phyloP scores from a whole-genome alignment of 2,113 vertebrate species.

The Sciurus niger region DNA sequence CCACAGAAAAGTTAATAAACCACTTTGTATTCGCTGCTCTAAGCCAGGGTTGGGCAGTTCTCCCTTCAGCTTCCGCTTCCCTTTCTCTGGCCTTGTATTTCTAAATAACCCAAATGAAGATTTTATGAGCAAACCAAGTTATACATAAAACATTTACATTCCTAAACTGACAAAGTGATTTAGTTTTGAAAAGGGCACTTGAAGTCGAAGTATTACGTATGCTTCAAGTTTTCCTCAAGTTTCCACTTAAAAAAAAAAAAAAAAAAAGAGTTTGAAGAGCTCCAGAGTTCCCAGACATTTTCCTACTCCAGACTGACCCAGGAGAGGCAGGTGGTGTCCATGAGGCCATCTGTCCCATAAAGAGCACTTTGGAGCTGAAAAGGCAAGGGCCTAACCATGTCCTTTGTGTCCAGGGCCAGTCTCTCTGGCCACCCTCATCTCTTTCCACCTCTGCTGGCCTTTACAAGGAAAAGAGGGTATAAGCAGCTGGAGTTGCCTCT shows the following conservation, averaged over 20 bases:
- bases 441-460: neutral
- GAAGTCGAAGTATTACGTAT: conserved; percentile 29
- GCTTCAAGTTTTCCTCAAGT: conserved; percentile 67
- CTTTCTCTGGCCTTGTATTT: conserved; percentile 47
- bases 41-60: neutral
- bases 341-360: neutral
- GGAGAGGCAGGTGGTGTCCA: neutral
- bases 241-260: conserved; percentile 32
- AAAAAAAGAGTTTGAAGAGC: conserved; percentile 15
- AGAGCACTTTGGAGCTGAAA: neutral
- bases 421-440: too few species aligned
- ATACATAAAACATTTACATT: conserved; percentile 66
- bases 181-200: conserved; percentile 62
- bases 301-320: neutral
- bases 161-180: conserved; percentile 74
- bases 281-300: conserved; percentile 22
- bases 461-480: neutral
- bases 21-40: neutral
- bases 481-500: neutral
- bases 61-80: neutral
- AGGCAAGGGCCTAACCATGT: rapidly evolving
- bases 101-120: conserved; percentile 54
- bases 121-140: conserved; percentile 63
- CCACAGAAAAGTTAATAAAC: neutral
- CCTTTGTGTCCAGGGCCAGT: neutral